phyloP scores from a whole-genome alignment of 2,888 invertebrate genomes.

The Latrodectus hesperus region DNA sequence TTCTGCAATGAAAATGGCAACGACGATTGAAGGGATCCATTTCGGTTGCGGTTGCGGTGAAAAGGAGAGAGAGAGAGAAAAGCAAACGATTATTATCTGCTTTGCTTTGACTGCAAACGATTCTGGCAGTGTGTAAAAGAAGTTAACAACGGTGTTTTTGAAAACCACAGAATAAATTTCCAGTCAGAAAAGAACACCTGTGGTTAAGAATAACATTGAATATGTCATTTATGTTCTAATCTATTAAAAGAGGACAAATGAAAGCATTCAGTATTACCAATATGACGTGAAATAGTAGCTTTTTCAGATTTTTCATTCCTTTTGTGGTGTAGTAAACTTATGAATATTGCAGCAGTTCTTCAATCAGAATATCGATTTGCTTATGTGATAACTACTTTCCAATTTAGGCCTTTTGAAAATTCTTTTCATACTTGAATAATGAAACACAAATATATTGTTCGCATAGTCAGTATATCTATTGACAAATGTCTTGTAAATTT shows the following conservation, averaged over 20 bases:
- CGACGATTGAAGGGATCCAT: constrained; percentile 53
- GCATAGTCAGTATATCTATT: too few relatives aligned
- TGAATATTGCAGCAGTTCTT: constrained; percentile 5
- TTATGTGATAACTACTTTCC: background rate
- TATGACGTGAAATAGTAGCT: constrained; percentile 6
- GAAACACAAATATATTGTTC: too few relatives aligned
- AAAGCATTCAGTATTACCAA: constrained; percentile 36
- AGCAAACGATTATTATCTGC: constrained; percentile 42
- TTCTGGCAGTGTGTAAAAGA: constrained; percentile 44
- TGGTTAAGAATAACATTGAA: constrained; percentile 55
- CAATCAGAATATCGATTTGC: constrained; percentile 22
- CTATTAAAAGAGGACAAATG: constrained; percentile 49
- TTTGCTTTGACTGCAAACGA: constrained; percentile 33
- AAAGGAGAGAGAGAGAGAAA: constrained; percentile 35
- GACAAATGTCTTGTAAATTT: too few relatives aligned
- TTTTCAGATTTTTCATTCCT: constrained; percentile 29
- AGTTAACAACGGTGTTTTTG: constrained; percentile 40
- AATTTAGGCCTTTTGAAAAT: too few relatives aligned
- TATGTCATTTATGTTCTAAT: constrained; percentile 55
- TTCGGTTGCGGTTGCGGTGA: constrained; percentile 21
- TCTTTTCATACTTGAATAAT: too few relatives aligned
- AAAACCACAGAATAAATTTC: constrained; percentile 54
- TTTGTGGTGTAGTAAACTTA: constrained; percentile 9
- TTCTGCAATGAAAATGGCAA: constrained; percentile 58
- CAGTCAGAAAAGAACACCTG: constrained; percentile 63